Evolutionary conservation across 2,113 vertebrate species (phyloP), one percentile per base, ranked within the genome.

Genomic region (Zapornia atra): DNA sequence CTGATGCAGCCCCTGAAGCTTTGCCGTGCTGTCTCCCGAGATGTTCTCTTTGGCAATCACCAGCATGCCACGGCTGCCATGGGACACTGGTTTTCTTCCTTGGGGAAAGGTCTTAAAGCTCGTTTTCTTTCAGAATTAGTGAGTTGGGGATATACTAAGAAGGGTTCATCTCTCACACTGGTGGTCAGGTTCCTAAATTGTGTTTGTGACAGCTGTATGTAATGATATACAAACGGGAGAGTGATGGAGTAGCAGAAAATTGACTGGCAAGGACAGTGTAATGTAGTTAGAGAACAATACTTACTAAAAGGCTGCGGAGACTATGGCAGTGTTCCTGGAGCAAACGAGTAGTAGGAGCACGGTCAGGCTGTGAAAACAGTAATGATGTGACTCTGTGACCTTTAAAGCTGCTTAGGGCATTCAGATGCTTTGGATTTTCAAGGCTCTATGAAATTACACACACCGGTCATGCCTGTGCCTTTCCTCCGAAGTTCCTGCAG

Each of bases 201-300:
- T 65, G 42, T 77, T 94, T 96, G 46, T 96, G 96, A 96, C 95
- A 97, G 96, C 63, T 7, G 2, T 63, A 11, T 12, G 70, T 90
- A 91, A 92, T 86, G 95, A 94, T 95, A 78, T 31, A 96, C 94
- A 92, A 95, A 82, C 88, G 86, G 90, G 90, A 79, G 90, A 96
- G 95, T 97, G 97, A 96, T 93, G 88, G 96, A 95, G 81, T 90
- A 96, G 95, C 94, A 95, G 96, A 92, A 93, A 96, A 96, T 95
- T 96, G 97, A 93, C 63, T 94, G 94, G 94, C 89, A 89, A 97
- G 96, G 91, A 86, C 93, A 11, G 59, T 4, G 5, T 48, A 78
- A 66, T 64, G 90, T 34, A 86, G 84, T 53, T 91, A n/a, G 86
- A 86, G 88, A 91, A 86, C 75, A 73, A 38, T 25, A 24, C 59